Base-by-base conservation (phyloP, 1,140 invertebrate species). In the Drosophila subobscura region DNA sequence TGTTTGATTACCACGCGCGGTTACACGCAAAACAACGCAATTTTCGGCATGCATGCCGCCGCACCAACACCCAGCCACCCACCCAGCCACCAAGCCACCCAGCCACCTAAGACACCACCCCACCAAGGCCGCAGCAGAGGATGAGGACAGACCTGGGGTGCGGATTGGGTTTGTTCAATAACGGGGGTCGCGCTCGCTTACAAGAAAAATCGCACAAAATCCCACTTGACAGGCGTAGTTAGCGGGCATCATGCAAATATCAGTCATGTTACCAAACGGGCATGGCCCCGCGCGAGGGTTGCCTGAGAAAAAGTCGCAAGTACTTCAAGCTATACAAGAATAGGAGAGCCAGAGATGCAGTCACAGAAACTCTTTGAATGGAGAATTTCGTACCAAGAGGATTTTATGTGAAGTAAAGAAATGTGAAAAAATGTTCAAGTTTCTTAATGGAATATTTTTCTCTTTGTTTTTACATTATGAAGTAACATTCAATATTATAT, bases 191-290 rank as follows among this genome's bases (percentile, higher is more conserved):
- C 74, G 72, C 79, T 75, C 59, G 73, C 73, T 73, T 79, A 85
- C 86, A 90, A 90, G 88, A 90, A 90, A 90, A 90, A 90, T 90
- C 88, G 88, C 88, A 77, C 81, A 88, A 90, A 86, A 90, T 90
- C 88, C 88, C 88, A 90, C 83, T 90, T 90, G 88, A 90, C 88
- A 90, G 88, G 81, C 88, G 88, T 90, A 83, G 83, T 88, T 88
- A 90, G 86, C 86, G 75, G 83, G 78, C 78, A 86, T 86, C 83
- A 86, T 88, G 83, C 83, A 86, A 88, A 86, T 86, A 86, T 86
- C 83, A 86, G 83, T 88, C 83, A 83, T 84, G 75, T 79, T 76
- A 66, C 66, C 68, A 58, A 45, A 37, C 25, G 12, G 7, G 40
- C 56, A 20, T 22, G 4, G 0, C 33, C 16, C 27, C 12, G 2